Evolutionary conservation across 2,113 vertebrate species (phyloP).

Genomic region (Myotis lucifugus): DNA sequence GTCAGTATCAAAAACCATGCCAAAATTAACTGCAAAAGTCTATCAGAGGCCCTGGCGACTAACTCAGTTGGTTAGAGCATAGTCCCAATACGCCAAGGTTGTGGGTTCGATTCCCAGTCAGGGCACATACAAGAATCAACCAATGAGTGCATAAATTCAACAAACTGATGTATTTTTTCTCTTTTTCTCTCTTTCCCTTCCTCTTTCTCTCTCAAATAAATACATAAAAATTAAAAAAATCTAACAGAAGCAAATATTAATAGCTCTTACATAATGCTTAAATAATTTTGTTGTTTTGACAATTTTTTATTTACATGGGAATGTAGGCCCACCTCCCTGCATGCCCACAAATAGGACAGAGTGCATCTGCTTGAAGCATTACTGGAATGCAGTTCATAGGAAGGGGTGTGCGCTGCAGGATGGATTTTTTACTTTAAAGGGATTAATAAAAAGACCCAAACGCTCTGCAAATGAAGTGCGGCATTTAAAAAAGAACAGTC

Average conservation of each 20-base stretch:
- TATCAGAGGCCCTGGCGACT: background rate
- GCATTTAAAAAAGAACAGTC: slow-evolving; percentile 1
- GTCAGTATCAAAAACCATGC: background rate
- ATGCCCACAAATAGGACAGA: background rate
- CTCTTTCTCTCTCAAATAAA: background rate
- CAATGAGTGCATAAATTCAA: background rate
- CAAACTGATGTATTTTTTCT: background rate
- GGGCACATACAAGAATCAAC: background rate
- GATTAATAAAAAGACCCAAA: slow-evolving; percentile 34
- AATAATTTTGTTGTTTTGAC: background rate
- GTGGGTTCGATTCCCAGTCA: background rate
- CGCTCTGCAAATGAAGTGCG: background rate
- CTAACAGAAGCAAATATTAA: background rate
- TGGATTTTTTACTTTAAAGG: slow-evolving; percentile 2
- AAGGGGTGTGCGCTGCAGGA: background rate
- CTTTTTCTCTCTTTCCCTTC: background rate
- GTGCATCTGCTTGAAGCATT: background rate
- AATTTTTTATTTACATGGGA: background rate
- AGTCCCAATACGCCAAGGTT: background rate
- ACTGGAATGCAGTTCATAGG: background rate
- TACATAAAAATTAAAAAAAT: background rate
- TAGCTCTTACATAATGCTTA: background rate
- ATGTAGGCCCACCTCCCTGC: background rate
- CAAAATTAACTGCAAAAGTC: slow-evolving; percentile 1
- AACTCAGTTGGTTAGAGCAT: background rate